Percentiles rank a stretch among this genome's conserved stretches.
phyloP scores from a whole-genome alignment of 2,888 invertebrate genomes.

The Sphaeridia pumilis region DNA sequence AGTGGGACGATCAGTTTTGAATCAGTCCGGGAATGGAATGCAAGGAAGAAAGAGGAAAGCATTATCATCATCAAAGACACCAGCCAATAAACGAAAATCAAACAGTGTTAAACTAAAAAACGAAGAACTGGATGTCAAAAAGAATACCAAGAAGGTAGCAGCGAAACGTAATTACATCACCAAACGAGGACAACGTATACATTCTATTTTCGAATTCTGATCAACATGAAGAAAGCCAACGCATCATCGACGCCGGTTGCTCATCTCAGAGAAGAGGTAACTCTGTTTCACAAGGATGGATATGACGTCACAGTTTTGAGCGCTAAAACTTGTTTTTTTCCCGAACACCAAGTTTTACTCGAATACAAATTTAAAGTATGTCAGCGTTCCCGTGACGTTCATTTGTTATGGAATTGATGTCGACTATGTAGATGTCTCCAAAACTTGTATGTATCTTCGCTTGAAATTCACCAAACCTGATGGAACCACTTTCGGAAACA shows the following conservation, averaged over 20 bases:
- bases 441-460: conserved; percentile 9
- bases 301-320: conserved; percentile 12
- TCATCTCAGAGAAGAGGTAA: conserved; percentile 11
- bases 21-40: conserved; percentile 6
- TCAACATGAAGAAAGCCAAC: background rate
- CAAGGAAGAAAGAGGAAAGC: background rate
- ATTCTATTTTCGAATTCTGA: background rate
- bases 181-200: background rate
- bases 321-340: background rate
- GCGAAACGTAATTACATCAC: background rate
- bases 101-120: background rate
- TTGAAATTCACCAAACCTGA: conserved; percentile 2
- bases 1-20: background rate
- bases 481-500: conserved; percentile 1
- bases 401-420: conserved; percentile 10
- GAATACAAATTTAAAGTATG: background rate
- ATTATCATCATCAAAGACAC: background rate
- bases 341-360: conserved; percentile 10
- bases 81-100: background rate
- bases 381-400: conserved; percentile 8
- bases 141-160: background rate
- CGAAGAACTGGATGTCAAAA: background rate
- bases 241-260: background rate
- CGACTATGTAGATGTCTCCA: conserved; percentile 11
- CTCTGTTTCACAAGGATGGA: conserved; percentile 11